Percentiles rank a stretch among this genome's conserved stretches.
phyloP scores from a whole-genome alignment of 2,113 vertebrate species.

The Myiagra hebetior region DNA sequence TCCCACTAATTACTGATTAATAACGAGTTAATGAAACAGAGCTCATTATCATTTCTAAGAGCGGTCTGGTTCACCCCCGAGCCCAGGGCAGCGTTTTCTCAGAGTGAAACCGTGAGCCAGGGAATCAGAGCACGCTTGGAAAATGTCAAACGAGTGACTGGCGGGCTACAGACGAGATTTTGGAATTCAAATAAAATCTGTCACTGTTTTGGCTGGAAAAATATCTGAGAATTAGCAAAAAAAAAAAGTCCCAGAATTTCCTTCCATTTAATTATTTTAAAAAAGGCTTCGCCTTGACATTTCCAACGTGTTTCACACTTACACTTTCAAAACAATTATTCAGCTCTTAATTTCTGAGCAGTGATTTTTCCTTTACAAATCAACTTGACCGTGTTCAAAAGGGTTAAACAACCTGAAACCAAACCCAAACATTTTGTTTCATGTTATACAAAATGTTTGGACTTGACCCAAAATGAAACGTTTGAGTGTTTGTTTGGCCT shows the following conservation, averaged over 20 bases:
- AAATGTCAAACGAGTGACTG: not conserved
- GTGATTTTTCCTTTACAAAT: conserved; percentile 27
- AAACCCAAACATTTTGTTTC: conserved; percentile 69
- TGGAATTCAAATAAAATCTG: not conserved
- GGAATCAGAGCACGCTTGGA: not conserved
- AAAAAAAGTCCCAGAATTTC: not conserved
- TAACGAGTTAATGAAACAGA: not conserved
- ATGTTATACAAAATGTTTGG: conserved; percentile 66
- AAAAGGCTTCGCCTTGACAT: not conserved
- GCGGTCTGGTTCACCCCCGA: not conserved
- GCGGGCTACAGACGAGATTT: rapidly evolving
- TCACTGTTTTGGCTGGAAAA: not conserved
- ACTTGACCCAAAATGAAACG: conserved; percentile 64
- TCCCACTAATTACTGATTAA: conserved; percentile 21
- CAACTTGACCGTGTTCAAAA: conserved; percentile 50
- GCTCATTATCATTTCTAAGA: not conserved
- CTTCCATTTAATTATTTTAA: not conserved
- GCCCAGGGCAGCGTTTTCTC: not conserved
- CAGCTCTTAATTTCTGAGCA: not conserved
- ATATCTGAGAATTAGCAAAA: not conserved
- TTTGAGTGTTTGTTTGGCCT: conserved; percentile 55
- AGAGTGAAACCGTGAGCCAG: not conserved
- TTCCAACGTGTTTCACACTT: not conserved
- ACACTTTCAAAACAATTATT: not conserved
- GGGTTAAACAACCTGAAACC: conserved; percentile 68